Percentiles rank a stretch among this genome's conserved stretches.
These are phyloP conservation scores for Diachrysia chrysitis DNA, from an alignment of 2,888 invertebrate species.

Conservation along the genomic window DNA sequence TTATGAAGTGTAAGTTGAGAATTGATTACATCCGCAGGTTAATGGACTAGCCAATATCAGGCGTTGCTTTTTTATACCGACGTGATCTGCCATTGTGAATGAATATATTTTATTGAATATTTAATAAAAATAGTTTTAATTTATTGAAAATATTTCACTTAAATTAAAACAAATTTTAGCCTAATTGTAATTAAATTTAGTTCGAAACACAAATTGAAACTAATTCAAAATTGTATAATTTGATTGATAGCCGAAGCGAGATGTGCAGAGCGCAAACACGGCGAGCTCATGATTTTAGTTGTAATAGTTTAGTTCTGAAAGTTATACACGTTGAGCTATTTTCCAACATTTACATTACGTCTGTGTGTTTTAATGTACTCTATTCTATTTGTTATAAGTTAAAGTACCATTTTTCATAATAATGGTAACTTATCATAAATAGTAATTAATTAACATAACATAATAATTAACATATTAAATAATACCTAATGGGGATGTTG, in stretches of 20 bases:
- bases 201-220: conserved; percentile 13
- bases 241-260: conserved; percentile 44
- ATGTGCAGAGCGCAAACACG: conserved; percentile 45
- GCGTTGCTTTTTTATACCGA: neutral
- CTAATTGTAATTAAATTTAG: no score
- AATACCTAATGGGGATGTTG: no score
- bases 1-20: conserved; percentile 43
- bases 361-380: conserved; percentile 1
- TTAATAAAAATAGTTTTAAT: no score
- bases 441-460: no score
- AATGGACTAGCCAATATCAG: conserved; percentile 19
- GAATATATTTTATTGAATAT: neutral
- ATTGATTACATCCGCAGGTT: conserved; percentile 47
- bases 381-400: neutral
- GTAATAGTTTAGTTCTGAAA: conserved; percentile 24
- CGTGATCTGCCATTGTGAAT: neutral
- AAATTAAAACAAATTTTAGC: no score
- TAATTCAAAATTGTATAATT: conserved; percentile 42
- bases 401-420: no score
- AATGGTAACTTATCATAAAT: no score
- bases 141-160: no score
- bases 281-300: conserved; percentile 45
- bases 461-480: no score
- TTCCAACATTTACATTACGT: neutral
- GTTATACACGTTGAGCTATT: neutral